Percentiles rank a stretch among this genome's conserved stretches.
Evolutionary conservation across 2,888 invertebrate species (phyloP).

Genomic region (Phyto melanocephala): DNA sequence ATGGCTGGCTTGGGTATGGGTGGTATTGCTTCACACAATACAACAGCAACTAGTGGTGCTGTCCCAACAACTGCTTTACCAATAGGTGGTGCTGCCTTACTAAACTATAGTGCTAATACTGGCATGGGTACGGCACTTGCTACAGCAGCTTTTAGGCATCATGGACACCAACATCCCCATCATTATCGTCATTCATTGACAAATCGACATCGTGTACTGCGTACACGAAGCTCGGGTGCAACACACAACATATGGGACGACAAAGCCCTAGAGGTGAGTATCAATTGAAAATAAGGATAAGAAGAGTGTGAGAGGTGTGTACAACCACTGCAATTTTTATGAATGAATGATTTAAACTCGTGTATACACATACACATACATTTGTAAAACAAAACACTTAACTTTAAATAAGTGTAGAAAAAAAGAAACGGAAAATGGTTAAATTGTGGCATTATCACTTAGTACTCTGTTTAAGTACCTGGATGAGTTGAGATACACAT

Average conservation of each 20-base stretch:
- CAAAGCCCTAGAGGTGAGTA: slow-evolving; percentile 77
- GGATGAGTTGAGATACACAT: too few species aligned
- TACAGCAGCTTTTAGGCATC: slow-evolving; percentile 68
- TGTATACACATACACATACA: not conserved
- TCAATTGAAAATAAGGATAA: too few species aligned
- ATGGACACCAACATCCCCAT: slow-evolving; percentile 69
- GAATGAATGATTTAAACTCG: slow-evolving; percentile 19
- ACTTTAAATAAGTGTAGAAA: not conserved
- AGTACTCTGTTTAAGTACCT: not conserved
- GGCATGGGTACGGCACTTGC: slow-evolving; percentile 45
- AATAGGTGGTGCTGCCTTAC: slow-evolving; percentile 68
- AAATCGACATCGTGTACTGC: slow-evolving; percentile 75
- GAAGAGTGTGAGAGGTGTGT: not conserved
- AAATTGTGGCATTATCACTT: not conserved
- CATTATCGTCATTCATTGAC: slow-evolving; percentile 77
- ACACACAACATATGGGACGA: slow-evolving; percentile 78
- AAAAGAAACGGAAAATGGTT: not conserved
- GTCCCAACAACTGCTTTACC: slow-evolving; percentile 66
- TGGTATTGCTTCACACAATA: slow-evolving; percentile 58
- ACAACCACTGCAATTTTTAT: slow-evolving; percentile 9
- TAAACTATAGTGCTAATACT: slow-evolving; percentile 59
- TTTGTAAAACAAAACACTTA: not conserved
- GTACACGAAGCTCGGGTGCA: slow-evolving; percentile 77
- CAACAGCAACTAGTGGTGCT: slow-evolving; percentile 64
- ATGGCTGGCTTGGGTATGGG: slow-evolving; percentile 74